Conservation (phyloP, 2,113 vertebrate genomes). For the Anguilla rostrata region DNA sequence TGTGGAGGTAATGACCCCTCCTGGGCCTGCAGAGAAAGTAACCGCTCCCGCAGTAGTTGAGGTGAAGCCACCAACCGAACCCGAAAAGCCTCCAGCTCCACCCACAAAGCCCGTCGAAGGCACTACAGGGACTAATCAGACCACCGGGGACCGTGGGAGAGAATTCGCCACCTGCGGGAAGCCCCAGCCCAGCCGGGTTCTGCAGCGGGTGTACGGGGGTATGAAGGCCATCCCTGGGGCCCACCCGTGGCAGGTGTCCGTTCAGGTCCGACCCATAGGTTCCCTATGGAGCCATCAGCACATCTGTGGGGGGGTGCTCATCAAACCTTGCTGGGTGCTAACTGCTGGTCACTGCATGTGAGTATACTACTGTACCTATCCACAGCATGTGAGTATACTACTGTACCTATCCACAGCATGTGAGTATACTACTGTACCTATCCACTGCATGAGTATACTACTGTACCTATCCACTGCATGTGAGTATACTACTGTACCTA, state of each 20-base stretch:
- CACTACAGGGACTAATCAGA: neutral
- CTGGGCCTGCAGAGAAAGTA: neutral
- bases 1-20: neutral
- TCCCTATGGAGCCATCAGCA: slow-evolving; percentile 50
- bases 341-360: slow-evolving; percentile 92
- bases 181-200: slow-evolving; percentile 54
- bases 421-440: too few relatives aligned
- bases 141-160: neutral
- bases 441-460: too few relatives aligned
- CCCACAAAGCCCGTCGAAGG: neutral
- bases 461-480: too few relatives aligned
- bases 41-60: too few relatives aligned
- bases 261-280: slow-evolving; percentile 65
- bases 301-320: slow-evolving; percentile 83
- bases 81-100: neutral
- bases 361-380: slow-evolving; percentile 56
- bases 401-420: too few relatives aligned
- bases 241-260: slow-evolving; percentile 87
- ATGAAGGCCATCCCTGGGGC: slow-evolving; percentile 80
- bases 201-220: slow-evolving; percentile 81
- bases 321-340: slow-evolving; percentile 88
- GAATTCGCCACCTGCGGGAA: slow-evolving; percentile 76
- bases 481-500: too few relatives aligned
- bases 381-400: slow-evolving; percentile 14
- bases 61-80: neutral